phyloP scores from a whole-genome alignment of 1,140 invertebrate species.

The Sogatella furcifera region DNA sequence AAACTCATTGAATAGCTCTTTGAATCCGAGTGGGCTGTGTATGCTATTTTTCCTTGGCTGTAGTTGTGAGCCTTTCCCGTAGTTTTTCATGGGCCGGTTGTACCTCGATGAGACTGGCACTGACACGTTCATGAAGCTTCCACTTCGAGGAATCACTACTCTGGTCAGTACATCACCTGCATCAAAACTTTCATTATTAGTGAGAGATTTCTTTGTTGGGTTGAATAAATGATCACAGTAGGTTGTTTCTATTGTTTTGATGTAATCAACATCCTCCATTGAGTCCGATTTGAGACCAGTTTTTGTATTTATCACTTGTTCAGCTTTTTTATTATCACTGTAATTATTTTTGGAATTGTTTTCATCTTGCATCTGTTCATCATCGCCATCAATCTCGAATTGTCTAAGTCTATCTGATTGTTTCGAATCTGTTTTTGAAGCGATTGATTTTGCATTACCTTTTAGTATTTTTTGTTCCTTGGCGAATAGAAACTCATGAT shows the following conservation, averaged over 20 bases:
- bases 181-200: neutral
- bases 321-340: neutral
- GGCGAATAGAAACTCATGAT: conserved; percentile 1
- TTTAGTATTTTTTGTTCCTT: neutral
- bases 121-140: conserved; percentile 63
- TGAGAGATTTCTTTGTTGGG: neutral
- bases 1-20: conserved; percentile 72
- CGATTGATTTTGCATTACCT: neutral
- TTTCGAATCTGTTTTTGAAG: neutral
- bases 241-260: neutral
- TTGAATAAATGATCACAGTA: neutral
- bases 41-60: conserved; percentile 10
- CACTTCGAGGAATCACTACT: conserved; percentile 68
- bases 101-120: conserved; percentile 41
- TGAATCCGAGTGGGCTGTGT: conserved; percentile 55
- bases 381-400: neutral
- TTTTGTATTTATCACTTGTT: neutral
- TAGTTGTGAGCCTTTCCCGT: neutral
- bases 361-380: neutral
- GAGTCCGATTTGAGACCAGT: neutral
- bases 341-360: neutral
- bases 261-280: neutral
- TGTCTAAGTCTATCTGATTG: neutral
- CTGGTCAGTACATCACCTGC: conserved; percentile 66
- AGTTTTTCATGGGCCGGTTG: conserved; percentile 24